Conservation (phyloP, 2,888 invertebrate genomes). For the Drosophila longiperda region DNA sequence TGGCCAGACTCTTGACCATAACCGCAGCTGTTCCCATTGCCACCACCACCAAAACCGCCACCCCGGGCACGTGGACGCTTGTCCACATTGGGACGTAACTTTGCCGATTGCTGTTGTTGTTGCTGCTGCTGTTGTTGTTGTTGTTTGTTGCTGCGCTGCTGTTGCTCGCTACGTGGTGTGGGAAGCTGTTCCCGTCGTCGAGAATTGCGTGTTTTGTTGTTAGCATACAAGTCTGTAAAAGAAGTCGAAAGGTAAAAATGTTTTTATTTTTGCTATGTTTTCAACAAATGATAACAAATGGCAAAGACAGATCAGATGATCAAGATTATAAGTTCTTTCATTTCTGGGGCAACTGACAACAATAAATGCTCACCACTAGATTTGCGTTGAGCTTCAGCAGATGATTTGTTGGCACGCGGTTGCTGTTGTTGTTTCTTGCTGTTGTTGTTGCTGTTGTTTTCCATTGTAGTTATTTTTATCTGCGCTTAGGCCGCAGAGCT, state of each 20-base stretch:
- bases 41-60: constrained; percentile 85
- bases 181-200: constrained; percentile 84
- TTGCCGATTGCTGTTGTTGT: constrained; percentile 83
- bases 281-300: not conserved
- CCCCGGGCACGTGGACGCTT: constrained; percentile 87
- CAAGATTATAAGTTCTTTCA: not conserved
- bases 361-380: constrained; percentile 80
- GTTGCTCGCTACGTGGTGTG: constrained; percentile 87
- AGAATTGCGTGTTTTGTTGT: constrained; percentile 77
- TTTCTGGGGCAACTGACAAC: not conserved
- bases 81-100: constrained; percentile 87
- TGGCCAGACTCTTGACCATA: constrained; percentile 49
- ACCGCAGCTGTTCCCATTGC: constrained; percentile 58
- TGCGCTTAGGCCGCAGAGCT: constrained; percentile 42
- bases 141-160: constrained; percentile 87
- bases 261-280: not conserved
- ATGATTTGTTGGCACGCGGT: constrained; percentile 89
- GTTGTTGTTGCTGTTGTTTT: constrained; percentile 84
- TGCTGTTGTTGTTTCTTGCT: constrained; percentile 89
- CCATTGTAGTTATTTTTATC: constrained; percentile 85
- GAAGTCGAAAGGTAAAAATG: not conserved
- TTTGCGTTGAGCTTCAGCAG: constrained; percentile 87
- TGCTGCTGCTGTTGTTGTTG: constrained; percentile 83
- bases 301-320: not conserved
- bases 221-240: constrained; percentile 73